Conservation (phyloP, 2,888 invertebrate species). For the Reticulitermes lucifugus region DNA sequence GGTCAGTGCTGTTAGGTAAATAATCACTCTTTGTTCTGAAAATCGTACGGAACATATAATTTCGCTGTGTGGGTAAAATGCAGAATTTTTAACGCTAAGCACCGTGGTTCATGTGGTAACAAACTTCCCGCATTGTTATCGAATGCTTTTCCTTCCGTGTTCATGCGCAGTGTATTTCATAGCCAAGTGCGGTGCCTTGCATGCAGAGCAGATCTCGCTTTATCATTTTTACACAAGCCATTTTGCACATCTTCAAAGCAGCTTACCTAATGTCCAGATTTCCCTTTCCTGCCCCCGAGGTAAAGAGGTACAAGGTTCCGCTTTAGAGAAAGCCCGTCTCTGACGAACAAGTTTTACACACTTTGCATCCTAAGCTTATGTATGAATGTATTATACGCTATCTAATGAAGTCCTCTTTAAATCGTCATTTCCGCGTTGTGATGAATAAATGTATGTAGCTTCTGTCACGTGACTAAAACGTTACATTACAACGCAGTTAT, state of each 20-base stretch:
- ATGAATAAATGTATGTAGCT: not conserved
- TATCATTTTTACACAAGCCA: not conserved
- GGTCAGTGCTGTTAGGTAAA: too few species aligned
- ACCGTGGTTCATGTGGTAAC: too few species aligned
- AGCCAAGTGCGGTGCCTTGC: not conserved
- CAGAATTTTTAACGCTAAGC: too few species aligned
- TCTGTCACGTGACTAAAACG: not conserved
- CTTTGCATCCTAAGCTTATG: not conserved
- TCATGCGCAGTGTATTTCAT: not conserved
- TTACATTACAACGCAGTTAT: not conserved
- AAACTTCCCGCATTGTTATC: too few species aligned
- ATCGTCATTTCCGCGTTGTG: not conserved
- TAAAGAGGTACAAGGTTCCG: not conserved
- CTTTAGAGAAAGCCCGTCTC: conserved; percentile 5
- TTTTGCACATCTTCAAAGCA: not conserved
- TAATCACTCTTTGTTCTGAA: too few species aligned
- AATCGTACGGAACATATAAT: too few species aligned
- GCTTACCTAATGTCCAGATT: not conserved
- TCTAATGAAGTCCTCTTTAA: not conserved
- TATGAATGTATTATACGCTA: not conserved
- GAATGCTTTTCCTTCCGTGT: not conserved
- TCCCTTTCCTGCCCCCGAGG: not conserved
- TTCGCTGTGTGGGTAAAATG: too few species aligned
- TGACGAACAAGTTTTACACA: not conserved
- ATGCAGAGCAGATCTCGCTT: not conserved